A percentile compares a stretch with the other conserved stretches of the same genome.
phyloP scores from a whole-genome alignment of 1,140 invertebrate species.

The Neodiprion pinetum region DNA sequence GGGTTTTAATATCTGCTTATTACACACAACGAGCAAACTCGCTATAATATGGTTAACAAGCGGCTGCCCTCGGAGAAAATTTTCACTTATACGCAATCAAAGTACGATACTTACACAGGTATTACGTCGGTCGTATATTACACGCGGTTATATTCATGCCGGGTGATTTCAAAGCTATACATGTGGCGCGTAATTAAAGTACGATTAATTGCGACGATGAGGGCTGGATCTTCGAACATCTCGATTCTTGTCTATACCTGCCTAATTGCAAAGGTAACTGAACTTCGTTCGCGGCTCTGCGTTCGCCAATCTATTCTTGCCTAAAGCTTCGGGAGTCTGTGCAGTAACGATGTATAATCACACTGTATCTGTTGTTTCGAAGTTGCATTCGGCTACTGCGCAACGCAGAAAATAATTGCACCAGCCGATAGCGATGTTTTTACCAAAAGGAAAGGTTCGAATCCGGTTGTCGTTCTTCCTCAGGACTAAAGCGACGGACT shows the following conservation, averaged over 20 bases:
- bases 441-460: neutral
- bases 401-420: neutral
- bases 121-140: neutral
- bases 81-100: slow-evolving; percentile 2
- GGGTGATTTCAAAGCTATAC: neutral
- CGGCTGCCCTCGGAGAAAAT: neutral
- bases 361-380: neutral
- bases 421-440: too few relatives aligned
- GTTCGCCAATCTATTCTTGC: neutral
- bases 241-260: neutral
- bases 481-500: neutral
- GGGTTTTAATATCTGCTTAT: too few relatives aligned
- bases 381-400: neutral
- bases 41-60: neutral
- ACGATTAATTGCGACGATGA: neutral
- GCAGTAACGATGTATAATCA: neutral
- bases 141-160: neutral
- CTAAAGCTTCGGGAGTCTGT: neutral
- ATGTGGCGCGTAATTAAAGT: neutral
- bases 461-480: neutral
- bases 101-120: neutral
- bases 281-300: neutral
- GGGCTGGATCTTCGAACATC: neutral
- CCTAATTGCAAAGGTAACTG: neutral
- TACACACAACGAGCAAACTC: too few relatives aligned